phyloP scores from a whole-genome alignment of 2,113 vertebrate genomes.

The Phalacrocorax carbo region DNA sequence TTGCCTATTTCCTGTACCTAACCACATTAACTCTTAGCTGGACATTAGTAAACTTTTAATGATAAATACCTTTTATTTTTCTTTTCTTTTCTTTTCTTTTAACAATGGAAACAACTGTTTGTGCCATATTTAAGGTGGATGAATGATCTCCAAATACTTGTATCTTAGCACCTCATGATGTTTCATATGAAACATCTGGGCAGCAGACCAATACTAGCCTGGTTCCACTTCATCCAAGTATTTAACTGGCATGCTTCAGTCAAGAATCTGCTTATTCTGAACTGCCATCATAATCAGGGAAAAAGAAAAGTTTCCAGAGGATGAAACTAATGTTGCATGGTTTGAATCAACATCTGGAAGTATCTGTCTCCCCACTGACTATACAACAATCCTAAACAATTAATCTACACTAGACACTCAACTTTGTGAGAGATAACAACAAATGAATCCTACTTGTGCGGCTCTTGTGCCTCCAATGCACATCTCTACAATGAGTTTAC shows the following conservation, averaged over 20 bases:
- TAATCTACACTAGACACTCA: not conserved
- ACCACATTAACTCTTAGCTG: not conserved
- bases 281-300: not conserved
- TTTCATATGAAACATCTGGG: not conserved
- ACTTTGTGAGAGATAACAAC: not conserved
- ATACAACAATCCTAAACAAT: not conserved
- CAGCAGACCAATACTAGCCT: not conserved
- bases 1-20: not conserved
- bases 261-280: not conserved
- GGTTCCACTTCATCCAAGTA: not conserved
- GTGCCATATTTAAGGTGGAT: not conserved
- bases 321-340: not conserved
- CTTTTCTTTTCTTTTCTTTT: not conserved
- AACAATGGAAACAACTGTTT: not conserved
- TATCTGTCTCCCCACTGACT: not conserved
- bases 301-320: not conserved
- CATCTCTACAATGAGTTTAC: not conserved
- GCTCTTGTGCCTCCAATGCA: not conserved
- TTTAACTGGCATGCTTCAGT: not conserved
- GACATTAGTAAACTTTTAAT: not conserved
- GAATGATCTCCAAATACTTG: not conserved
- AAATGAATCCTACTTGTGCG: not conserved
- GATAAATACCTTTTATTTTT: not conserved
- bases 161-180: not conserved
- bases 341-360: not conserved